phyloP scores from a whole-genome alignment of 2,888 invertebrate genomes.

The Perithous albicinctus region DNA sequence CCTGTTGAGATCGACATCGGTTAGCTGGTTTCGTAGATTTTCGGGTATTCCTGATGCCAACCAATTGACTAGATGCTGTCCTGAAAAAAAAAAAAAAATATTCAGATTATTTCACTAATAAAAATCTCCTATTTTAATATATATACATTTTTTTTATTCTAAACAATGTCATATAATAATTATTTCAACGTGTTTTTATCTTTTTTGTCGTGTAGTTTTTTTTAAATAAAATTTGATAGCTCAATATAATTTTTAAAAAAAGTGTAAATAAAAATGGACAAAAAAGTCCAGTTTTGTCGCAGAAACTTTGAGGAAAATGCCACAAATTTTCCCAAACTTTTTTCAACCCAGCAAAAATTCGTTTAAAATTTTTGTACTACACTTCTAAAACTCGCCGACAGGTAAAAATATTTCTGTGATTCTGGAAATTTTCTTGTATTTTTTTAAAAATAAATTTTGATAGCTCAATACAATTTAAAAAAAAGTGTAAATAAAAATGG shows the following conservation, averaged over 20 bases:
- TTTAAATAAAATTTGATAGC: too few relatives aligned
- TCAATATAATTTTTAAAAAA: neutral
- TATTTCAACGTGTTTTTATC: neutral
- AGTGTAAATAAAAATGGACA: too few relatives aligned
- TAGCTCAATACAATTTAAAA: neutral
- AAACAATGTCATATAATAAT: too few relatives aligned
- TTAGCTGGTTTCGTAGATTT: constrained; percentile 87
- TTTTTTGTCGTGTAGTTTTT: too few relatives aligned
- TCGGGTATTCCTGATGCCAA: constrained; percentile 92
- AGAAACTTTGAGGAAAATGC: constrained; percentile 13
- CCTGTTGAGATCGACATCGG: constrained; percentile 90
- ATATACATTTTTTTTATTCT: neutral
- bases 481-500: too few relatives aligned
- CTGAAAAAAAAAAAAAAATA: constrained; percentile 86
- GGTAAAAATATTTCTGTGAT: constrained; percentile 66
- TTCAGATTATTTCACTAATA: neutral
- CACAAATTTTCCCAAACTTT: neutral
- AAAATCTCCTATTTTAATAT: neutral
- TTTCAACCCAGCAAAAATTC: too few relatives aligned
- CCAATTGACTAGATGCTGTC: constrained; percentile 97
- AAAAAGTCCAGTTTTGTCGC: constrained; percentile 63
- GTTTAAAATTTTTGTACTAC: too few relatives aligned
- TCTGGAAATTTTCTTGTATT: constrained; percentile 39
- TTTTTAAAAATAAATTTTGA: too few relatives aligned
- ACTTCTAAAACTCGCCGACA: constrained; percentile 60